Evolutionary conservation across 2,888 invertebrate species (phyloP).

Genomic region (Drosophila greeni): DNA sequence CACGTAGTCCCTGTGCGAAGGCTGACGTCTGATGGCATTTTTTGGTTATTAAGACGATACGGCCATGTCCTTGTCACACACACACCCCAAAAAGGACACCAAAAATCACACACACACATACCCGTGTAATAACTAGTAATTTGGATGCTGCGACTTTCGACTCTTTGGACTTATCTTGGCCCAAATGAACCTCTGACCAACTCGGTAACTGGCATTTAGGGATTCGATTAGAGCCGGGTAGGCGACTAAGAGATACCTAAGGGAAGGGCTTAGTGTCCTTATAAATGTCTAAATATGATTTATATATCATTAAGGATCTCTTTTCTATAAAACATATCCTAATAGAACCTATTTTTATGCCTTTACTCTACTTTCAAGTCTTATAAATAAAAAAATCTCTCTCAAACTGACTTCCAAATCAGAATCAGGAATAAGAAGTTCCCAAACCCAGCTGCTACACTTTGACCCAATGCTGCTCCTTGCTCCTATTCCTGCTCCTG

Average conservation of each 20-base stretch:
- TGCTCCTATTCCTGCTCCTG: conserved; percentile 20
- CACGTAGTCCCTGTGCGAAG: conserved; percentile 24
- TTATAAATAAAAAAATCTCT: not conserved
- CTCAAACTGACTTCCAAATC: not conserved
- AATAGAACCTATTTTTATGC: too few species aligned
- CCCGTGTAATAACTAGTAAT: conserved; percentile 57
- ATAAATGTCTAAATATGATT: too few species aligned
- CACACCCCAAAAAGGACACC: conserved; percentile 9
- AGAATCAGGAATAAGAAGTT: not conserved
- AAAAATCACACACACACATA: conserved; percentile 17
- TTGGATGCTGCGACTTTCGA: conserved; percentile 60
- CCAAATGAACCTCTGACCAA: conserved; percentile 66
- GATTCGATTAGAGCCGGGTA: not conserved
- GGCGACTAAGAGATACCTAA: conserved; percentile 3
- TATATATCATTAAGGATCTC: not conserved
- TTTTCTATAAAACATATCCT: too few species aligned
- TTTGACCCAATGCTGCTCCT: too few species aligned
- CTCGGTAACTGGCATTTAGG: conserved; percentile 28
- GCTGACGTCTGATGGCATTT: conserved; percentile 64
- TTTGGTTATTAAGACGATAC: conserved; percentile 70
- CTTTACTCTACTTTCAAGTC: too few species aligned
- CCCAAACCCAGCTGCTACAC: not conserved
- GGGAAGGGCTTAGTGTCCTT: not conserved
- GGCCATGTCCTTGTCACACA: conserved; percentile 44
- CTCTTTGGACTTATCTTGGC: conserved; percentile 71